These are phyloP conservation scores for Acleris holmiana DNA, from an alignment of 2,888 invertebrate species.

Conservation along the genomic window DNA sequence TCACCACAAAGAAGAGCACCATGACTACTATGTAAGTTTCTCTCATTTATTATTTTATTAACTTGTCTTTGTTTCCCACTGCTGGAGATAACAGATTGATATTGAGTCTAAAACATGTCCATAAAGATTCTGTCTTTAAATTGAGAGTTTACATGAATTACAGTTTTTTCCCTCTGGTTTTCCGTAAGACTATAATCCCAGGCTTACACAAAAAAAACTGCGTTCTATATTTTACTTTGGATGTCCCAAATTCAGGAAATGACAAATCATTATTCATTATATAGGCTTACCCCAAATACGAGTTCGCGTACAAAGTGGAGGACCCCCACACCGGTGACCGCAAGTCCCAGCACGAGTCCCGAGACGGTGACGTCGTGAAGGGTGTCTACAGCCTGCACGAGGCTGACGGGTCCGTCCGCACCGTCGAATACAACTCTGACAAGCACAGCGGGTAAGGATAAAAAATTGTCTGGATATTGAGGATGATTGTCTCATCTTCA, in stretches of 20 bases:
- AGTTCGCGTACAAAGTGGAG: conserved; percentile 55
- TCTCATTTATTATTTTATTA: not conserved
- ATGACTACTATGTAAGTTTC: conserved; percentile 9
- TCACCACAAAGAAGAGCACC: conserved; percentile 9
- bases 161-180: too few relatives aligned
- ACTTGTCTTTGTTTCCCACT: not conserved
- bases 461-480: too few relatives aligned
- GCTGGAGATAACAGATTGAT: not conserved
- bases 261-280: conserved; percentile 9
- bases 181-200: too few relatives aligned
- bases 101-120: too few relatives aligned
- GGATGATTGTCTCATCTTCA: too few relatives aligned
- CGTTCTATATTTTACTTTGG: too few relatives aligned
- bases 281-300: conserved; percentile 51
- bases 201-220: too few relatives aligned
- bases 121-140: too few relatives aligned
- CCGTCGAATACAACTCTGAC: conserved; percentile 48
- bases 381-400: conserved; percentile 58
- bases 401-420: conserved; percentile 56
- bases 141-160: too few relatives aligned
- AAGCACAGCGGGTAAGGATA: conserved; percentile 38
- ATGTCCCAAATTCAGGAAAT: not conserved
- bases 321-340: conserved; percentile 57
- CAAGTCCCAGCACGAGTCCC: conserved; percentile 58
- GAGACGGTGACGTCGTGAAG: conserved; percentile 59